A percentile compares a stretch with the other conserved stretches of the same genome.
These are phyloP conservation scores for Clarias pachynema DNA, from an alignment of 2,797 vertebrate genomes.

Conservation along the genomic window DNA sequence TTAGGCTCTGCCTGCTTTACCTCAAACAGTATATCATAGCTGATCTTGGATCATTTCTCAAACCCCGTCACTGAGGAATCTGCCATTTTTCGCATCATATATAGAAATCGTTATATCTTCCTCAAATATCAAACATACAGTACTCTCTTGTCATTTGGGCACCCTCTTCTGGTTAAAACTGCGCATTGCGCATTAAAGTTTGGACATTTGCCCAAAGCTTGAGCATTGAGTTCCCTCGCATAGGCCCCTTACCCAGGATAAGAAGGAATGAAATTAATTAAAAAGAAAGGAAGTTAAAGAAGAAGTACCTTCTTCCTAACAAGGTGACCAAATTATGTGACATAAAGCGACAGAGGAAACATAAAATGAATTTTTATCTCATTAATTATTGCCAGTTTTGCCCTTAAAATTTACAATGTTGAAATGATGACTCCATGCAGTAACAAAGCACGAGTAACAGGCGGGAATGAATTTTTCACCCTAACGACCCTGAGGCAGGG, in stretches of 20 bases:
- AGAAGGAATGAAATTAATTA: neutral
- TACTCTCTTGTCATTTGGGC: neutral
- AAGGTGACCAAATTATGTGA: neutral
- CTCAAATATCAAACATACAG: neutral
- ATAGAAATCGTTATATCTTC: neutral
- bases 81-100: neutral
- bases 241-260: too few species aligned
- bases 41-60: neutral
- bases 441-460: neutral
- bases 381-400: neutral
- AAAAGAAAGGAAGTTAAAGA: neutral
- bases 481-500: slow-evolving; percentile 26
- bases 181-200: neutral
- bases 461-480: slow-evolving; percentile 19
- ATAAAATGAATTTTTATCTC: neutral
- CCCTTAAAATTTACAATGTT: neutral
- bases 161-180: slow-evolving; percentile 47
- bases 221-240: too few species aligned
- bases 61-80: neutral
- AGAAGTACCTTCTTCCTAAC: neutral
- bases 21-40: neutral
- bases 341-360: neutral
- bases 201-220: too few species aligned
- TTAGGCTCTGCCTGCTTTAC: neutral
- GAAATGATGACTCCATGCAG: neutral